Conservation (phyloP, 1,140 invertebrate genomes). For the Anoplolepis gracilipes region DNA sequence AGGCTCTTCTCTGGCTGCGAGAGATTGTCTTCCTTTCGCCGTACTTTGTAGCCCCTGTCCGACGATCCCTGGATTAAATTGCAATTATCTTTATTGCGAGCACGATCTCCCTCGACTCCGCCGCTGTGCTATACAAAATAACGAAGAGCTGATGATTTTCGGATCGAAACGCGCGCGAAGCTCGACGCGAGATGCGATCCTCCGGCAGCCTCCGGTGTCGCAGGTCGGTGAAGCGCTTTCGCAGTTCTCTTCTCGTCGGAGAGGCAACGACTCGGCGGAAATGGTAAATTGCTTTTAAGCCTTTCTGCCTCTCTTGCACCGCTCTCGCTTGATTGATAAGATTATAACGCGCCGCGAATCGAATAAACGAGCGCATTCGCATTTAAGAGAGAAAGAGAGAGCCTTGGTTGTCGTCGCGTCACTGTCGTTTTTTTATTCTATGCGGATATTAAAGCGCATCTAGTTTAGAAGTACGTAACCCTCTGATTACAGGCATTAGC, state of each 20-base stretch:
- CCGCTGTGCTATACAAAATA: constrained; percentile 45
- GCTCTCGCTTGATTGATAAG: constrained; percentile 56
- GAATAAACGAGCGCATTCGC: constrained; percentile 42
- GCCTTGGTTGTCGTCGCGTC: no score
- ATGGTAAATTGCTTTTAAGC: constrained; percentile 58
- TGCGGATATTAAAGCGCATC: constrained; percentile 29
- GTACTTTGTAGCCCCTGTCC: constrained; percentile 59
- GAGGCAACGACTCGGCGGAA: constrained; percentile 28
- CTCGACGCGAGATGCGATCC: constrained; percentile 33
- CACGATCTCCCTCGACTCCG: not conserved
- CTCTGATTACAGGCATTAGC: not conserved
- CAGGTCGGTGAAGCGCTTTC: not conserved
- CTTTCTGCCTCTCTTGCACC: constrained; percentile 16
- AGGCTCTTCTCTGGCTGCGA: constrained; percentile 60
- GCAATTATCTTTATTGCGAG: constrained; percentile 83
- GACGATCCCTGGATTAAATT: constrained; percentile 77
- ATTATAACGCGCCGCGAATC: constrained; percentile 56
- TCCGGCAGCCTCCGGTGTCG: constrained; percentile 48
- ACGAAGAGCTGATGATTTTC: constrained; percentile 59
- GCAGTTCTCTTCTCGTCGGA: constrained; percentile 21
- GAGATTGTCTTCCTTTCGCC: constrained; percentile 67
- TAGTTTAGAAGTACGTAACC: not conserved
- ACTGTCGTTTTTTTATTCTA: not conserved
- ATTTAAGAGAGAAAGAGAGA: not conserved
- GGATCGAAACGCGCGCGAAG: constrained; percentile 32